These are phyloP conservation scores for Carabus problematicus DNA, from an alignment of 2,888 invertebrate species.

Conservation along the genomic window DNA sequence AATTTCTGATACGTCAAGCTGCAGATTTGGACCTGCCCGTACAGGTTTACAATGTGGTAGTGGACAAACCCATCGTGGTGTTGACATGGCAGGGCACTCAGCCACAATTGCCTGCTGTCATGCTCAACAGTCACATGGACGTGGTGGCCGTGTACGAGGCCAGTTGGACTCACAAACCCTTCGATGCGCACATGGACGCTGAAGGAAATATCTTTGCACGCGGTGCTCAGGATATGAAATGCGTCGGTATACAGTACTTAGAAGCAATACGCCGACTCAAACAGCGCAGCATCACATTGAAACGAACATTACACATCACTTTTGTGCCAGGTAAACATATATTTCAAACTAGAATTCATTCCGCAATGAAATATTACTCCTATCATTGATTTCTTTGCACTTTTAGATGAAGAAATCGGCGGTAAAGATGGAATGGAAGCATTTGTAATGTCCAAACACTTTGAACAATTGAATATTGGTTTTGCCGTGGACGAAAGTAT, in stretches of 20 bases:
- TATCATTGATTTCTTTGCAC: background rate
- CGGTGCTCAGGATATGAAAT: slow-evolving; percentile 89
- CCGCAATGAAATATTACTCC: too few species aligned
- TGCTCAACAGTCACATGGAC: slow-evolving; percentile 84
- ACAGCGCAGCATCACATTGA: slow-evolving; percentile 61
- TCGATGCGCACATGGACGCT: slow-evolving; percentile 83
- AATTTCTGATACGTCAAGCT: slow-evolving; percentile 78
- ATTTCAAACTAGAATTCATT: too few species aligned
- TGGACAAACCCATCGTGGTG: slow-evolving; percentile 79
- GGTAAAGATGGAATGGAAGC: slow-evolving; percentile 81
- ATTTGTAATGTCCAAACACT: slow-evolving; percentile 78
- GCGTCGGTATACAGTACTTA: slow-evolving; percentile 77
- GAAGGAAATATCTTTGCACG: slow-evolving; percentile 88
- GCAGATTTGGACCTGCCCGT: slow-evolving; percentile 71
- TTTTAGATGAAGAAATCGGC: slow-evolving; percentile 88
- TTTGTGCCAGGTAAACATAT: slow-evolving; percentile 71
- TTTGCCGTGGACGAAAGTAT: slow-evolving; percentile 90
- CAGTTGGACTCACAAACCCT: slow-evolving; percentile 90
- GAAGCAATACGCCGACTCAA: slow-evolving; percentile 73
- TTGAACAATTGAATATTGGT: slow-evolving; percentile 79
- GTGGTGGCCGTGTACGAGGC: slow-evolving; percentile 63
- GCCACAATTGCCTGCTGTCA: slow-evolving; percentile 72
- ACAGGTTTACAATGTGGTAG: slow-evolving; percentile 67
- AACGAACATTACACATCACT: slow-evolving; percentile 72
- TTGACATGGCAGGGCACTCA: slow-evolving; percentile 84